Evolutionary conservation across 2,888 invertebrate genomes (phyloP).

Genomic region (Cryptocephalus moraei): DNA sequence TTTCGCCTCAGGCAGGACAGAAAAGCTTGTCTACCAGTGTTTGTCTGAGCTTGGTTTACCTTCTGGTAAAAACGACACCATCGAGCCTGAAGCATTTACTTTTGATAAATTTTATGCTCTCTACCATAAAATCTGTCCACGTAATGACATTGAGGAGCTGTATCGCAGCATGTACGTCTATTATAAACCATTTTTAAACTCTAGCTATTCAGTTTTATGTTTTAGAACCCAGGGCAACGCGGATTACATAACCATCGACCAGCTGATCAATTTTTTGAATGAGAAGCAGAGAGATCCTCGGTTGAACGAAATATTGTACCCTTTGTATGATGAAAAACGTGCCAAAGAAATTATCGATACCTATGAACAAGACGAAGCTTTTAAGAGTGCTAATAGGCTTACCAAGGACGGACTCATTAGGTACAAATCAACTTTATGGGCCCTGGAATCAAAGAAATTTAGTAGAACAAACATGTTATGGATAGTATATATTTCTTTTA

Average conservation of each 20-base stretch:
- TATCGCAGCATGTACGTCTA: conserved; percentile 86
- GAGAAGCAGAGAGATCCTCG: conserved; percentile 97
- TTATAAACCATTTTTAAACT: too few species aligned
- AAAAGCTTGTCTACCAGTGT: conserved; percentile 95
- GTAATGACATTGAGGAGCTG: conserved; percentile 96
- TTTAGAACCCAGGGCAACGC: conserved; percentile 81
- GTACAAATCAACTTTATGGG: conserved; percentile 16
- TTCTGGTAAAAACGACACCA: conserved; percentile 89
- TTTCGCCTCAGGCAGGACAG: conserved; percentile 99
- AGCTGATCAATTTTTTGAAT: conserved; percentile 87
- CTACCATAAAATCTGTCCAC: conserved; percentile 97
- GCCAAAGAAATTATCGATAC: conserved; percentile 86
- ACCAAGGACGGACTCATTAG: conserved; percentile 94
- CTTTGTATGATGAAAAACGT: conserved; percentile 89
- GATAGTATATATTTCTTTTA: too few species aligned
- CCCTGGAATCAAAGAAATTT: too few species aligned
- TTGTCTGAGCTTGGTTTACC: conserved; percentile 89
- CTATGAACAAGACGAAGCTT: conserved; percentile 80
- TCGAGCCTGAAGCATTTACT: conserved; percentile 90
- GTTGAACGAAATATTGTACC: conserved; percentile 96
- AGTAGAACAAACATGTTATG: too few species aligned
- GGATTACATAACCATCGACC: conserved; percentile 75
- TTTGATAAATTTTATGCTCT: conserved; percentile 98
- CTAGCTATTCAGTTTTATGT: not conserved
- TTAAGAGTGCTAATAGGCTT: conserved; percentile 60